Evolutionary conservation across 2,888 invertebrate genomes (phyloP).

Genomic region (Eugnorisma glareosa): DNA sequence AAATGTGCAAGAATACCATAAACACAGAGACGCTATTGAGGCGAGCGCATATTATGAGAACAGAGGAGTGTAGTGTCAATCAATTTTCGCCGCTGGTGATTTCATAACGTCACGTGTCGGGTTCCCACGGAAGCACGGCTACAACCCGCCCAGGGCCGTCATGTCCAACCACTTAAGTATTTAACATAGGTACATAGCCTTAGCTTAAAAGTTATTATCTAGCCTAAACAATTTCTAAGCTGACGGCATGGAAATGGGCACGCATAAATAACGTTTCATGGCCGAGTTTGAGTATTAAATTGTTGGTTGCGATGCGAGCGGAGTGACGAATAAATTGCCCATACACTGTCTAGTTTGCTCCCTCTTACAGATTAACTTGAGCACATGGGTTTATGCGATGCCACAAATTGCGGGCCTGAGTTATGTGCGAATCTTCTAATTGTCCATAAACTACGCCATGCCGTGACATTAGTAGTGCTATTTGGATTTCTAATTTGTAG

Average conservation of each 20-base stretch:
- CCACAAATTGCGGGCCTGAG: constrained; percentile 50
- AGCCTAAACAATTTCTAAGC: constrained; percentile 87
- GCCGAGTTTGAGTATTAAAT: constrained; percentile 83
- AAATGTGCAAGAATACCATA: constrained; percentile 58
- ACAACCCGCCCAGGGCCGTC: constrained; percentile 87
- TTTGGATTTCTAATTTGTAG: constrained; percentile 52
- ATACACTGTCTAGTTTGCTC: constrained; percentile 72
- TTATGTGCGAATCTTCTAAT: constrained; percentile 57
- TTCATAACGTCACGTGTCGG: constrained; percentile 87
- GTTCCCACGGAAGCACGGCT: constrained; percentile 90
- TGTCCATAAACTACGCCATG: constrained; percentile 24
- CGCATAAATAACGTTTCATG: constrained; percentile 86
- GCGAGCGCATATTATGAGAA: constrained; percentile 70
- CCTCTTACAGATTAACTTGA: constrained; percentile 67
- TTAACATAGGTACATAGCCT: constrained; percentile 88
- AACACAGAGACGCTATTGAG: constrained; percentile 58
- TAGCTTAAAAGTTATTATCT: constrained; percentile 89
- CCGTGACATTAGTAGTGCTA: constrained; percentile 19
- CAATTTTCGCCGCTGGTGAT: constrained; percentile 88
- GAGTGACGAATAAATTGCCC: constrained; percentile 78
- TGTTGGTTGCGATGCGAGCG: constrained; percentile 76
- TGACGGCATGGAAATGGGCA: constrained; percentile 87
- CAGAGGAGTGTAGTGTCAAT: constrained; percentile 81
- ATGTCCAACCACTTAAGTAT: constrained; percentile 89
- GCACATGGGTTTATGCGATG: constrained; percentile 50